Base-by-base conservation (phyloP, 2,113 vertebrate species). In the Solenodon paradoxus region DNA sequence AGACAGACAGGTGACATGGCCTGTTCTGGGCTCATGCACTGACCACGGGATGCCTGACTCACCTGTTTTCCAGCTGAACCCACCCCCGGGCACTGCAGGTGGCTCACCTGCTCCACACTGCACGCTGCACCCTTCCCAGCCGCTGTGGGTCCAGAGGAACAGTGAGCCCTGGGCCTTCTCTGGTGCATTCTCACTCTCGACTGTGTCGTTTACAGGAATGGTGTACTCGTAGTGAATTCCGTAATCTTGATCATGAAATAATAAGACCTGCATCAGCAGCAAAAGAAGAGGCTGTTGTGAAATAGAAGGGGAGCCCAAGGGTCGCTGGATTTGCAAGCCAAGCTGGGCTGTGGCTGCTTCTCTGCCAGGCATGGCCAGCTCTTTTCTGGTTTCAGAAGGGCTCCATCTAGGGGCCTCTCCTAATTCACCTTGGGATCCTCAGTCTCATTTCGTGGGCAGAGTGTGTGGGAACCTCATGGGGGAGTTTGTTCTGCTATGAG, bases 201-300 rank as follows among this genome's bases (percentile, higher is more conserved):
- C 96, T 1, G 98, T 98, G 63, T 98, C 97, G 98, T 99, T 99
- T 92, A 99, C 98, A n/a, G 99, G 99, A 93, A 99, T 98, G 1
- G 99, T 99, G 97, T 99, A 99, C 96, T 99, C 99, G 4, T 99
- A 99, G 97, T 99, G 99, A 97, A 99, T 99, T 53, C 99, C 99
- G 3, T 99, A 99, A 92, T 99, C 99, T 97, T 99, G 99, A 98
- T 99, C 99, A 5, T 99, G 99, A 97, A 99, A 99, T 15, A 99
- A 95, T 97, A 99, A 98, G 90, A 99, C 99, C 99, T 99, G 98
- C 88, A 53, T 82, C 47, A 11, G 93, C 77, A 57, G 96, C 63
- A 95, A 93, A 96, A 97, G 72, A 95, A 57, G 88, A 97, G 64
- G 68, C 71, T 80, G n/a, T 85, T 94, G 35, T 90, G 92, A 96